phyloP scores from a whole-genome alignment of 2,113 vertebrate species.

The Anguilla rostrata region DNA sequence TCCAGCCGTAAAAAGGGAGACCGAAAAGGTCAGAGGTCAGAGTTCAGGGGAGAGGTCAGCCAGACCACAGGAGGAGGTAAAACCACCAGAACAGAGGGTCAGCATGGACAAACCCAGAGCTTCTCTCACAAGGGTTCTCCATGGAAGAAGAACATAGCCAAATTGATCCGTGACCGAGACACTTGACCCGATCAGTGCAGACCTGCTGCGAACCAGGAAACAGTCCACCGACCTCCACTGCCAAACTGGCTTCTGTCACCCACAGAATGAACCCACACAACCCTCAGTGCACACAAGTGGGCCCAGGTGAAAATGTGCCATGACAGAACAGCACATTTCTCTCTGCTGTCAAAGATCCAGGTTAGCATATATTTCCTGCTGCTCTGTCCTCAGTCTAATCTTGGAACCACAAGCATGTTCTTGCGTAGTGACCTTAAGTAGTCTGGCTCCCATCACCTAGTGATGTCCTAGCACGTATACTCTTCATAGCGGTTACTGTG shows the following conservation, averaged over 20 bases:
- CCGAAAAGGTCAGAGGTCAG: not conserved
- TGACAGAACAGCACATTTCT: too few relatives aligned
- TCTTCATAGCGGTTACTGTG: not conserved
- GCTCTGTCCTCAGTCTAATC: not conserved
- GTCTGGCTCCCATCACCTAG: not conserved
- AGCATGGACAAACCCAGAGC: not conserved
- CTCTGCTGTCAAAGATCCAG: not conserved
- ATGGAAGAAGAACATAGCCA: too few relatives aligned
- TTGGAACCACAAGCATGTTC: not conserved
- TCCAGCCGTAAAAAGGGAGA: not conserved
- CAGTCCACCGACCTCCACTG: not conserved
- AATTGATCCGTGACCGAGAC: not conserved
- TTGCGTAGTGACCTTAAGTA: not conserved
- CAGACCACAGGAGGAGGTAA: not conserved
- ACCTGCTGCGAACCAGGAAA: not conserved
- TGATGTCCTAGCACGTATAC: not conserved
- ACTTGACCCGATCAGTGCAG: not conserved
- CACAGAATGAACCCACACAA: too few relatives aligned
- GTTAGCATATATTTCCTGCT: not conserved
- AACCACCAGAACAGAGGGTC: too few relatives aligned
- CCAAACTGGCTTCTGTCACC: not conserved
- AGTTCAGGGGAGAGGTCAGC: not conserved
- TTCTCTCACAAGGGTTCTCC: not conserved
- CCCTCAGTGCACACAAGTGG: too few relatives aligned
- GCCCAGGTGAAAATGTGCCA: not conserved